Evolutionary conservation across 92 coral and sea anemone species (phyloP).

Genomic region (Pocillopora grandis): DNA sequence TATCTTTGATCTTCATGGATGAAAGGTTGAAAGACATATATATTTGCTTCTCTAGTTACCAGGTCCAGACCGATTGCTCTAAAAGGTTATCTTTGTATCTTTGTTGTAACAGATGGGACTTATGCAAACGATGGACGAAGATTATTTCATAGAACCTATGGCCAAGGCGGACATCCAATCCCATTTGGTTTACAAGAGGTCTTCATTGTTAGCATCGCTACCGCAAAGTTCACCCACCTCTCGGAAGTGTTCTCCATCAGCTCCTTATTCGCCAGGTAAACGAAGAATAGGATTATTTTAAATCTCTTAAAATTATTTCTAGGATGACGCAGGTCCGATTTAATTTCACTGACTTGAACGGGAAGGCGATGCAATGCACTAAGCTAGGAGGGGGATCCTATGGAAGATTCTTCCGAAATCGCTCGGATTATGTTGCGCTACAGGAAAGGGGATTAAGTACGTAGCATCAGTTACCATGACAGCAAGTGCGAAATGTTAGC

Average conservation of each 20-base stretch:
- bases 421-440: too few relatives aligned
- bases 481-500: too few relatives aligned
- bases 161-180: conserved; percentile 25
- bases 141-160: conserved; percentile 79
- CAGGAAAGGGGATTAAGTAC: too few relatives aligned
- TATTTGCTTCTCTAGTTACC: not conserved
- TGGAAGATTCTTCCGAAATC: too few relatives aligned
- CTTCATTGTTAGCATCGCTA: conserved; percentile 38
- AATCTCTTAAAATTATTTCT: not conserved
- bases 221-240: conserved; percentile 6
- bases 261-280: conserved; percentile 13
- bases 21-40: conserved; percentile 16
- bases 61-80: conserved; percentile 15
- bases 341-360: not conserved
- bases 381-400: too few relatives aligned
- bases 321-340: not conserved
- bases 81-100: conserved; percentile 29
- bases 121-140: conserved; percentile 58
- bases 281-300: not conserved
- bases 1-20: conserved; percentile 20
- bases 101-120: conserved; percentile 57
- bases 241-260: conserved; percentile 16
- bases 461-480: too few relatives aligned
- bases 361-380: too few relatives aligned
- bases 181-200: conserved; percentile 68